phyloP scores from a whole-genome alignment of 2,888 invertebrate genomes.

The Stenichneumon culpator region DNA sequence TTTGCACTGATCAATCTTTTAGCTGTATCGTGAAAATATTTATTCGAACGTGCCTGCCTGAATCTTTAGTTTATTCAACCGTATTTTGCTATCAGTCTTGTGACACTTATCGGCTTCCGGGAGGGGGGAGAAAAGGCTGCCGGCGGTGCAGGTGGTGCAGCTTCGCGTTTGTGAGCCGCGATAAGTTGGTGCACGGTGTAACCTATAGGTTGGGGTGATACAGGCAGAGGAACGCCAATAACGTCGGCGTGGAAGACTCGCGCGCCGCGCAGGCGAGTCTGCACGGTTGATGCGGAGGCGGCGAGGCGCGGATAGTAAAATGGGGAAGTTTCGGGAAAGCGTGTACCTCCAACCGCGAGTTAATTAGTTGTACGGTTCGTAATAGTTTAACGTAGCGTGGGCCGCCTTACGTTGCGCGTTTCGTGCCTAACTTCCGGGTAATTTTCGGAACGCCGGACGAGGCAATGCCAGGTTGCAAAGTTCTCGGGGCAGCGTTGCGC shows the following conservation, averaged over 20 bases:
- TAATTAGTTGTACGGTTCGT: slow-evolving; percentile 51
- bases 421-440: neutral
- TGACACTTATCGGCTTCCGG: too few species aligned
- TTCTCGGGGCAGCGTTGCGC: neutral
- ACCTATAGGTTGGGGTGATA: neutral
- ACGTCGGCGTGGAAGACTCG: slow-evolving; percentile 43
- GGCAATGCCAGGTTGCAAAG: neutral
- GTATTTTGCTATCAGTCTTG: too few species aligned
- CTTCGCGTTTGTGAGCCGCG: neutral
- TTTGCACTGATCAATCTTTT: too few species aligned
- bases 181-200: neutral
- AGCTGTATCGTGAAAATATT: too few species aligned
- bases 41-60: too few species aligned
- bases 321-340: slow-evolving; percentile 51
- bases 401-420: neutral
- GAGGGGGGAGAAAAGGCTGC: slow-evolving; percentile 46
- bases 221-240: slow-evolving; percentile 22
- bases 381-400: slow-evolving; percentile 26
- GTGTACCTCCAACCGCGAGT: slow-evolving; percentile 33
- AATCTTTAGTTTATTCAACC: too few species aligned
- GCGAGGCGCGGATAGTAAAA: slow-evolving; percentile 13
- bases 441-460: neutral
- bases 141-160: slow-evolving; percentile 55
- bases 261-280: neutral
- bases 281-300: neutral